Evolutionary conservation across 2,113 vertebrate genomes (phyloP).

Genomic region (Trichomycterus rosablanca): DNA sequence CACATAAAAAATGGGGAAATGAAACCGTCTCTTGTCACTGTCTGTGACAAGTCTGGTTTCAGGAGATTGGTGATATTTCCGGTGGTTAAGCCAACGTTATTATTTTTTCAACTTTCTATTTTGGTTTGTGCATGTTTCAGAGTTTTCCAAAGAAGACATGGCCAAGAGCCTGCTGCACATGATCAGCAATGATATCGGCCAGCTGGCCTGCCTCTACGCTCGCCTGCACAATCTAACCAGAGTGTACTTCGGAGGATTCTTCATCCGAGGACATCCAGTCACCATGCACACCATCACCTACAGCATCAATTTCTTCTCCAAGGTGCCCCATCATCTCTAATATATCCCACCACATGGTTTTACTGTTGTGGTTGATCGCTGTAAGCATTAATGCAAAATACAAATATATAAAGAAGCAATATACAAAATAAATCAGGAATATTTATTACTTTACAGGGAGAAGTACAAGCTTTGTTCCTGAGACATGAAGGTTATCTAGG

Average conservation of each 20-base stretch:
- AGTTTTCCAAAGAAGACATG: slow-evolving; percentile 96
- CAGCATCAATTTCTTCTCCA: slow-evolving; percentile 99
- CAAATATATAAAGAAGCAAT: no score
- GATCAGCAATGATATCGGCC: slow-evolving; percentile 99
- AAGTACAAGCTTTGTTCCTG: slow-evolving; percentile 95
- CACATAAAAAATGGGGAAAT: no score
- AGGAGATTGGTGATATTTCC: no score
- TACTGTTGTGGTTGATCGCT: no score
- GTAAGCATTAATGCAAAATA: no score
- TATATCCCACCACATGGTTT: no score
- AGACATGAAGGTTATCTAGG: slow-evolving; percentile 97
- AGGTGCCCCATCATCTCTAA: slow-evolving; percentile 63
- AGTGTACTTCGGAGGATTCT: slow-evolving; percentile 97
- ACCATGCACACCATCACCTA: slow-evolving; percentile 98
- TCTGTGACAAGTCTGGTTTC: no score
- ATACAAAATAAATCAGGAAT: no score
- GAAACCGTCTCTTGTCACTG: no score
- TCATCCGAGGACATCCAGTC: slow-evolving; percentile 92
- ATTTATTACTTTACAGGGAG: slow-evolving; percentile 70
- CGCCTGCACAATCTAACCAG: slow-evolving; percentile 81
- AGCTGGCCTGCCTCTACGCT: slow-evolving; percentile 95
- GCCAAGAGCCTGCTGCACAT: slow-evolving; percentile 96
- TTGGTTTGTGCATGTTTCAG: slow-evolving; percentile 53
- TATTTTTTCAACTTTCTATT: no score
- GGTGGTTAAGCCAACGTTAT: no score